Conservation (phyloP, 1,140 invertebrate genomes). For the Elysia chlorotica region DNA sequence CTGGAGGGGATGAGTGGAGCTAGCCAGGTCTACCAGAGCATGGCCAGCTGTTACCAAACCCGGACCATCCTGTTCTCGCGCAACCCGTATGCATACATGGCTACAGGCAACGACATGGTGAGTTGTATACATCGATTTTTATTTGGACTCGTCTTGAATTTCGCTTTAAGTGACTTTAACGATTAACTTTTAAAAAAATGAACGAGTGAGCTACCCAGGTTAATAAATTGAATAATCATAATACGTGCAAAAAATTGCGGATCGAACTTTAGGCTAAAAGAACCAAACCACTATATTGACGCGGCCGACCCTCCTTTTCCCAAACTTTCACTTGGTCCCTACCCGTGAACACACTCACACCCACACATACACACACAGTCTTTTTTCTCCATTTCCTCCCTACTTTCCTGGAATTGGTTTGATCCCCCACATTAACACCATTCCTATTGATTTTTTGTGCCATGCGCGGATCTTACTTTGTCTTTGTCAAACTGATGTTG, state of each 20-base stretch:
- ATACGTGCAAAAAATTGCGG: too few species aligned
- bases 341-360: too few species aligned
- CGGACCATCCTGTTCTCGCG: slow-evolving; percentile 6
- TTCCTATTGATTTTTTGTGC: slow-evolving; percentile 20
- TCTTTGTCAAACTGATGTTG: neutral
- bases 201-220: too few species aligned
- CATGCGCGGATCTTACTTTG: slow-evolving; percentile 1
- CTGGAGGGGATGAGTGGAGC: neutral
- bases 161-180: too few species aligned
- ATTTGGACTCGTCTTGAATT: too few species aligned
- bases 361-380: neutral
- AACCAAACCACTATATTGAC: too few species aligned
- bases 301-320: too few species aligned
- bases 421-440: slow-evolving; percentile 8
- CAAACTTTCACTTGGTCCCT: too few species aligned
- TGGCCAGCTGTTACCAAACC: slow-evolving; percentile 9
- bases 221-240: too few species aligned
- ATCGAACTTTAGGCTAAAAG: too few species aligned
- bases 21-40: neutral
- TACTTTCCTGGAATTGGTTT: neutral
- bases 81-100: slow-evolving; percentile 8
- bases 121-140: too few species aligned
- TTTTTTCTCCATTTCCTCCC: neutral
- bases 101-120: slow-evolving; percentile 3
- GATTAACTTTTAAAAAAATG: too few species aligned